Base-by-base conservation (phyloP, 2,888 invertebrate genomes). In the Tineola bisselliella region DNA sequence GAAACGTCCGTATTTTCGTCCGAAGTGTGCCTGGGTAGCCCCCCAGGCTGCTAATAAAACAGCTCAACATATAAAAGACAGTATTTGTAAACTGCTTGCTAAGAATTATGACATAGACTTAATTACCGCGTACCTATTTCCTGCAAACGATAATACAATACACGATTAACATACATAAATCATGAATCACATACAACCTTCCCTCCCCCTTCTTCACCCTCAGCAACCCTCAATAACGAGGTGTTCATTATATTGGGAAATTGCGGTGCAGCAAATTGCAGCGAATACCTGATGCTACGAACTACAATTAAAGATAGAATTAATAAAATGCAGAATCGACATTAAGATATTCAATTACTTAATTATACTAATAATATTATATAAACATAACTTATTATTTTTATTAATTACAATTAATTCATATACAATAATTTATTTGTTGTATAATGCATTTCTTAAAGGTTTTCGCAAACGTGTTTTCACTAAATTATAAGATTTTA, bases 201-300 rank as follows among this genome's bases (percentile, higher is more conserved):
- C 11, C 54, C 18, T 18, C n/a, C 17, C 54, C 5, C 25, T 10
- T 11, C 10, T 10, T 13, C n/a, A 18, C n/a, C 18, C 25, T 25
- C 2, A 18, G 11, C 25, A 58, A 12, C 31, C 52, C 59, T 19
- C 60, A 59, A 59, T 64, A 64, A 64, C 63, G 63, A 64, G 63
- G 59, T 57, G 57, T 57, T 62, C 60, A 62, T 62, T 62, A 62
- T 60, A 60, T 58, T 58, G 33, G 38, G 48, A 60, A 44, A 43
- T 17, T 33, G 56, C 60, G 33, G 59, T 44, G 25, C 15, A 48
- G 61, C 62, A 62, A 63, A 64, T 63, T 64, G 64, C 63, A 62
- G 62, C 8, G 11, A 52, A 52, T 52, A 19, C n/a, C 48, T 15
- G 48, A 48, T 48, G 48, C 48, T 48, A 48, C 48, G 48, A 17